Evolutionary conservation across 2,113 vertebrate genomes (phyloP).

Genomic region (Lipophrys pholis): DNA sequence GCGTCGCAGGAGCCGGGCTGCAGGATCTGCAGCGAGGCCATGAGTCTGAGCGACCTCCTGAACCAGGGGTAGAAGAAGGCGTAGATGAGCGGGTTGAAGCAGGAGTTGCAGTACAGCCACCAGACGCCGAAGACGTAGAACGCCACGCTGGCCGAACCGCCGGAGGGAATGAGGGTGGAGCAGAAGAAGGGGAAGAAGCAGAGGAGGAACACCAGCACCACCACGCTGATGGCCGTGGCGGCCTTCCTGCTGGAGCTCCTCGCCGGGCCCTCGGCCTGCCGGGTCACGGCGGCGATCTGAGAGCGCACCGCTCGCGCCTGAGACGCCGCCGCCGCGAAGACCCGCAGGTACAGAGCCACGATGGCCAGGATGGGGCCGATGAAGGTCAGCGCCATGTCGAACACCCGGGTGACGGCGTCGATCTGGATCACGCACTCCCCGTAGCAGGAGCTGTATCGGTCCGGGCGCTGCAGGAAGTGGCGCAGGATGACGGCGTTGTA

Average conservation of each 20-base stretch:
- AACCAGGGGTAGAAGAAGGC: slow-evolving; percentile 44
- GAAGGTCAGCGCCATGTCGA: slow-evolving; percentile 10
- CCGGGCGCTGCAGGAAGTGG: background rate
- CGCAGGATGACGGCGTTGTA: fast-evolving
- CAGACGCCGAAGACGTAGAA: background rate
- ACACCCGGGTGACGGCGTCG: background rate
- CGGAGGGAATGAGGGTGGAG: background rate
- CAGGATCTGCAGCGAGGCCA: slow-evolving; percentile 40
- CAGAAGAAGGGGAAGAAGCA: slow-evolving; percentile 41
- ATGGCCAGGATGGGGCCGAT: slow-evolving; percentile 22
- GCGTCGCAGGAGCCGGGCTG: slow-evolving; percentile 2
- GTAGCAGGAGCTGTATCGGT: slow-evolving; percentile 1
- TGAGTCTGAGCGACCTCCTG: slow-evolving; percentile 20
- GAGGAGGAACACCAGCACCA: slow-evolving; percentile 29
- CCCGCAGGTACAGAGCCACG: slow-evolving; percentile 27
- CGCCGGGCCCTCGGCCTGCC: background rate
- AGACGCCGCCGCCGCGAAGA: slow-evolving; percentile 39
- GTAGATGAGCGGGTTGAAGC: slow-evolving; percentile 52
- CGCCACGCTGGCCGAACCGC: background rate
- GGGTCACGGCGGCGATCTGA: background rate
- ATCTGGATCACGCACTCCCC: slow-evolving; percentile 21
- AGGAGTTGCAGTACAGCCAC: slow-evolving; percentile 40
- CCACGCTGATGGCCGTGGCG: slow-evolving; percentile 42
- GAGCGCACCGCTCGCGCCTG: slow-evolving; percentile 33
- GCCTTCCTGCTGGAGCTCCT: slow-evolving; percentile 48